Evolutionary conservation across 2,888 invertebrate genomes (phyloP).

Genomic region (Pristionchus arcanus): DNA sequence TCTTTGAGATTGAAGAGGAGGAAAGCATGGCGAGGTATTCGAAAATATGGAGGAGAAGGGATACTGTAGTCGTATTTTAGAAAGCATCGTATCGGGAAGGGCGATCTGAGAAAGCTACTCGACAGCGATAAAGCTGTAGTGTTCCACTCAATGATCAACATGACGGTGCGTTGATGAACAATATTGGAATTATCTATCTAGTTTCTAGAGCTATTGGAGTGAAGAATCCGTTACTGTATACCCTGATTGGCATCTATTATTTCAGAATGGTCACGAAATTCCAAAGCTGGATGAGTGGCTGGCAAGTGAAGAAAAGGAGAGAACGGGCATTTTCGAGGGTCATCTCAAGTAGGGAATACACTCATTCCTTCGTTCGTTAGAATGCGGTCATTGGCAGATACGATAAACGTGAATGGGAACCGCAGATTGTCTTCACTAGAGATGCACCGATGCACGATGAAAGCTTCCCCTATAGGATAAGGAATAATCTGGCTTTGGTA

Average conservation of each 20-base stretch:
- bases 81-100: constrained; percentile 56
- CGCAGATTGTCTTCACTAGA: constrained; percentile 60
- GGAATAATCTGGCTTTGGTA: constrained; percentile 64
- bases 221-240: too few species aligned
- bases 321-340: neutral
- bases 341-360: neutral
- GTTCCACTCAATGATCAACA: constrained; percentile 57
- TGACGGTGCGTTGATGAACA: neutral
- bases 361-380: too few species aligned
- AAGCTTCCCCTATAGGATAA: constrained; percentile 58
- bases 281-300: constrained; percentile 27
- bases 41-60: neutral
- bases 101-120: constrained; percentile 56
- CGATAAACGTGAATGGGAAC: constrained; percentile 57
- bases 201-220: too few species aligned
- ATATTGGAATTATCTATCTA: too few species aligned
- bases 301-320: neutral
- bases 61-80: neutral
- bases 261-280: constrained; percentile 22
- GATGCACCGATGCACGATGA: constrained; percentile 62
- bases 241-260: too few species aligned
- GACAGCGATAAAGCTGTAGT: constrained; percentile 57
- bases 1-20: constrained; percentile 60
- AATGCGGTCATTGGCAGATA: neutral
- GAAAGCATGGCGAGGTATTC: constrained; percentile 29